A percentile compares a stretch with the other conserved stretches of the same genome.
Evolutionary conservation across 2,888 invertebrate genomes (phyloP).

Genomic region (Ophion costatus): DNA sequence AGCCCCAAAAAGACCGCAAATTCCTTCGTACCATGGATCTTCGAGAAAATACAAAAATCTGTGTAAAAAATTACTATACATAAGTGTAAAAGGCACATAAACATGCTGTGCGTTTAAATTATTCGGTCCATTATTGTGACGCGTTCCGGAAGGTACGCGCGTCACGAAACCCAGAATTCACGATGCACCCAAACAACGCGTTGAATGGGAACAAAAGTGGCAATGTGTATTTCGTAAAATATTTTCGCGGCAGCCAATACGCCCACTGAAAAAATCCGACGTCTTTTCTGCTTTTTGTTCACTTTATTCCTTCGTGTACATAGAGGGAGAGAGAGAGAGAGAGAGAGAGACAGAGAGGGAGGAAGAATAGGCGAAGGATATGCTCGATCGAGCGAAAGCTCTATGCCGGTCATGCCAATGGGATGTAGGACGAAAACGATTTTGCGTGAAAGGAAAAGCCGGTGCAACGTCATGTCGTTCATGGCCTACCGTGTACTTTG

Average conservation of each 20-base stretch:
- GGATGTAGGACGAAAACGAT: conserved; percentile 21
- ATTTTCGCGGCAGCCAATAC: conserved; percentile 53
- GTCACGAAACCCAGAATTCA: neutral
- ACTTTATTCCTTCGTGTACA: conserved; percentile 29
- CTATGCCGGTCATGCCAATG: conserved; percentile 28
- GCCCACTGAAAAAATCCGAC: conserved; percentile 45
- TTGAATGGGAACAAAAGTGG: conserved; percentile 49
- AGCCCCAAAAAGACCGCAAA: neutral
- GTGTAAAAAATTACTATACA: neutral
- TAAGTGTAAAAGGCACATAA: neutral
- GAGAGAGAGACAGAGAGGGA: neutral
- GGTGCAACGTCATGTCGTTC: conserved; percentile 31
- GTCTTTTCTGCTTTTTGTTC: conserved; percentile 54
- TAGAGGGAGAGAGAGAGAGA: neutral
- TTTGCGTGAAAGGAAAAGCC: conserved; percentile 47
- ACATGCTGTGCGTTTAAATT: neutral
- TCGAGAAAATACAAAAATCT: neutral
- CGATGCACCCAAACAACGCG: conserved; percentile 6
- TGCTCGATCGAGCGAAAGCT: conserved; percentile 58
- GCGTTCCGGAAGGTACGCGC: conserved; percentile 2
- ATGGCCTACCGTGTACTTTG: conserved; percentile 30
- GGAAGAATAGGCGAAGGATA: neutral
- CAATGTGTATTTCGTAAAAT: conserved; percentile 62
- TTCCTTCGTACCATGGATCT: neutral
- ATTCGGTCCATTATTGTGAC: conserved; percentile 16